A percentile compares a stretch with the other conserved stretches of the same genome.
These are phyloP conservation scores for Cephus runcator DNA, from an alignment of 2,888 invertebrate species.

Conservation along the genomic window DNA sequence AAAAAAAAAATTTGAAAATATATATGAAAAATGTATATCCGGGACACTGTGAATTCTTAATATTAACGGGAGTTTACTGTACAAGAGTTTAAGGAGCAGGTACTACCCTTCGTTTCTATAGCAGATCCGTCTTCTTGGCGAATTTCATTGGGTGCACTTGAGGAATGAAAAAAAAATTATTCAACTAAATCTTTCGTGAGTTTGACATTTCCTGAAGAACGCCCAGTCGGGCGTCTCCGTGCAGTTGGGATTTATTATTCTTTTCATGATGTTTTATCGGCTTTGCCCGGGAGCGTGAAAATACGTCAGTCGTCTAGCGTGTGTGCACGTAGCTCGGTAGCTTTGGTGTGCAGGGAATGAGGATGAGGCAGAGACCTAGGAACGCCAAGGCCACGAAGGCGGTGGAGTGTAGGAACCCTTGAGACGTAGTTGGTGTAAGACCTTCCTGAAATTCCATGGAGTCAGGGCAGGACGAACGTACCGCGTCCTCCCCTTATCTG, in stretches of 20 bases:
- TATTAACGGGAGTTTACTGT: background rate
- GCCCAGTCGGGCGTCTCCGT: background rate
- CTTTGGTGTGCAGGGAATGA: background rate
- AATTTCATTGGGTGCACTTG: background rate
- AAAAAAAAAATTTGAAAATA: background rate
- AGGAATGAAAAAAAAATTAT: background rate
- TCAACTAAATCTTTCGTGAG: background rate
- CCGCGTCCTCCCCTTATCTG: background rate
- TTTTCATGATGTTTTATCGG: background rate
- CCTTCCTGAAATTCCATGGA: background rate
- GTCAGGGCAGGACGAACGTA: background rate
- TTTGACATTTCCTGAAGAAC: background rate
- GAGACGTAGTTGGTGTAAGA: background rate
- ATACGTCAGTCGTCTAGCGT: background rate
- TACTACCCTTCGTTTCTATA: background rate
- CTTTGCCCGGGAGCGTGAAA: background rate
- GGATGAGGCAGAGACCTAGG: background rate
- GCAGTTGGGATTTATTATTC: background rate
- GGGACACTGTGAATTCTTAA: background rate
- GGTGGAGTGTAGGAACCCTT: background rate
- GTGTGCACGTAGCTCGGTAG: background rate
- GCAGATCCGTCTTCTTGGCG: background rate
- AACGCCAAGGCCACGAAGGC: background rate
- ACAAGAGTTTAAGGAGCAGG: background rate
- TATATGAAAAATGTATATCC: background rate